Evolutionary conservation across 2,797 vertebrate species (phyloP), one percentile per base, ranked within the genome.

Genomic region (Eidolon dupreanum): DNA sequence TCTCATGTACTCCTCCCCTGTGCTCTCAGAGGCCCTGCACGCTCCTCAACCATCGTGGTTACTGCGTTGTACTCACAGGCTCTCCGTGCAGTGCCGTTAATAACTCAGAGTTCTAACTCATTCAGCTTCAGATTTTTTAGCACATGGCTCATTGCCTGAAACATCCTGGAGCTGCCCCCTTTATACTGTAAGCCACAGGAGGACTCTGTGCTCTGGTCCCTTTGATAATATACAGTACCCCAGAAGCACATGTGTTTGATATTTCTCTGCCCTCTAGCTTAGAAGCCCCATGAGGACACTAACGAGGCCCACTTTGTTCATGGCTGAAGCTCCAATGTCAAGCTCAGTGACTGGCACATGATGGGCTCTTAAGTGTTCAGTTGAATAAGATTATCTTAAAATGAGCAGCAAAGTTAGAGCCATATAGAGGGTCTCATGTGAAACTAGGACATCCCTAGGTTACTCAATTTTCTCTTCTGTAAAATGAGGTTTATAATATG

Each of bases 1-100:
- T 41, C 74, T 43, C 2, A 2, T 0, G 2, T 4, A 4, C 8
- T 38, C 15, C 22, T 61, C 63, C 28, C 0, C 8, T 24, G 22
- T 26, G 33, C 16, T 28, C 6, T 33, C 22, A 24, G 57, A 1
- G 1, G 5, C 8, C 26, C 59, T 88, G 33, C 5, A 5, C 3
- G 2, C 26, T 24, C 78, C 46, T 89, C 70, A 38, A 0, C 16
- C 19, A 10, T 2, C 8, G 38, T 0, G 1, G 51, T 22, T 4
- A 12, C 22, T 33, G 17, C 43, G 20, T 1, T 61, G 7, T 28
- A 26, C 36, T 41, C 33, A 20, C 31, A 28, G 36, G 20, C 16
- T 63, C 41, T 75, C 53, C 12, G 0, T 12, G 9, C 1, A 9
- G 16, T 1, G 11, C 15, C 8, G 57, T 55, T 36, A 17, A 38